Conservation (phyloP, 2,113 vertebrate genomes). For the Chaetodon trifascialis region DNA sequence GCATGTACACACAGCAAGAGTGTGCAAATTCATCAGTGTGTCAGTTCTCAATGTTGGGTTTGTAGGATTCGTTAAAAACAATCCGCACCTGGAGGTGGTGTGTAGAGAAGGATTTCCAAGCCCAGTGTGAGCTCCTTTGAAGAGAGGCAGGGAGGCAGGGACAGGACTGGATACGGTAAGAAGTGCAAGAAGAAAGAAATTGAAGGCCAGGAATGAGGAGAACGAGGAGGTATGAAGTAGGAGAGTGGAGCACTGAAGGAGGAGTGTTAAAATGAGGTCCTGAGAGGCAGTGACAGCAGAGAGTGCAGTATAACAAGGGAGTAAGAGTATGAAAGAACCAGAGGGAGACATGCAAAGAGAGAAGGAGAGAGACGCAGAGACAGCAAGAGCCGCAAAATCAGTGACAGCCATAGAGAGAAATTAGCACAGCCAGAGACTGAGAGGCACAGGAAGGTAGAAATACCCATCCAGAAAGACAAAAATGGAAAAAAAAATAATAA, state of each 20-base stretch:
- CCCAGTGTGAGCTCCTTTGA: constrained; percentile 66
- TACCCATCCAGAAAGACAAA: constrained; percentile 23
- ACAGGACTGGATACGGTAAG: constrained; percentile 35
- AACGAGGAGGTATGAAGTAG: constrained; percentile 27
- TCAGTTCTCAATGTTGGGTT: constrained; percentile 60
- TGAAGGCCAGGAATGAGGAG: constrained; percentile 39
- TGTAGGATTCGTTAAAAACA: constrained; percentile 69
- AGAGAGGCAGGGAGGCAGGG: constrained; percentile 50
- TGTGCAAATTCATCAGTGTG: constrained; percentile 55
- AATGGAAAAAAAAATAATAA: constrained; percentile 24
- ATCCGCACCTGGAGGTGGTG: constrained; percentile 63
- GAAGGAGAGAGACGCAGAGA: constrained; percentile 44
- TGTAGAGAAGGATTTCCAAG: constrained; percentile 67
- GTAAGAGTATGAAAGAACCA: constrained; percentile 54
- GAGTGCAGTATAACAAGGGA: constrained; percentile 58
- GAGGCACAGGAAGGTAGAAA: constrained; percentile 41
- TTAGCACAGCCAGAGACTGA: constrained; percentile 55
- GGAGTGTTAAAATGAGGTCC: constrained; percentile 67
- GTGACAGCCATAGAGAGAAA: constrained; percentile 62
- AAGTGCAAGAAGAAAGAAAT: constrained; percentile 62
- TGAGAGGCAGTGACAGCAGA: constrained; percentile 63
- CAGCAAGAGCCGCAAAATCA: constrained; percentile 43
- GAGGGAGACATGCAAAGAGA: constrained; percentile 43
- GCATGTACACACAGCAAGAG: not conserved
- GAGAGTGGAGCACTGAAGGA: constrained; percentile 41